These are phyloP conservation scores for Ptilodon capucinus DNA, from an alignment of 2,888 invertebrate species.

Conservation along the genomic window DNA sequence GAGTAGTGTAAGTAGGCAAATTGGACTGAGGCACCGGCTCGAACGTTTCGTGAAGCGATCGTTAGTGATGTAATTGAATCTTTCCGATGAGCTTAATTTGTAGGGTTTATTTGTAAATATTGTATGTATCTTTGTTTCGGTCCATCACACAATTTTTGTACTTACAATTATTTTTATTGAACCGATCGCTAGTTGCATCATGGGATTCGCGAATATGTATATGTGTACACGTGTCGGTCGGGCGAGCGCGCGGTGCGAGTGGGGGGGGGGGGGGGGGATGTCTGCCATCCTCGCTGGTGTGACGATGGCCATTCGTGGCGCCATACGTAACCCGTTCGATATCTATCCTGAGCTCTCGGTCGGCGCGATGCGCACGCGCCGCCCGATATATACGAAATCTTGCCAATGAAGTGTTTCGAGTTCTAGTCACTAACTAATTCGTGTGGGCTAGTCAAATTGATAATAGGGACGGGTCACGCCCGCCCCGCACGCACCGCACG, in stretches of 20 bases:
- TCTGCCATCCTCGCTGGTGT: slow-evolving; percentile 41
- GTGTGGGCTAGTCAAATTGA: slow-evolving; percentile 76
- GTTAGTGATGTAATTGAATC: slow-evolving; percentile 65
- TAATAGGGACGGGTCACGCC: slow-evolving; percentile 21
- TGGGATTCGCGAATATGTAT: slow-evolving; percentile 13
- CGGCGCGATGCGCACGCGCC: background rate
- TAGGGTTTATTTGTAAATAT: slow-evolving; percentile 78
- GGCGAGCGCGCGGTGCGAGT: slow-evolving; percentile 2
- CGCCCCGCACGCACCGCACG: slow-evolving; percentile 21
- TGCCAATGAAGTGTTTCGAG: slow-evolving; percentile 73
- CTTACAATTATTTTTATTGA: slow-evolving; percentile 15
- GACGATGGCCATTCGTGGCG: slow-evolving; percentile 44
- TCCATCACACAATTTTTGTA: slow-evolving; percentile 52
- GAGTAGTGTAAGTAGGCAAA: slow-evolving; percentile 48
- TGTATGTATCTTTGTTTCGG: slow-evolving; percentile 67
- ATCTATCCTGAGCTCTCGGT: slow-evolving; percentile 9
- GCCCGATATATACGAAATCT: slow-evolving; percentile 49
- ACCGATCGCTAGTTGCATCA: slow-evolving; percentile 41
- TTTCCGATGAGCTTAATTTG: slow-evolving; percentile 73
- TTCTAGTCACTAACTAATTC: slow-evolving; percentile 78
- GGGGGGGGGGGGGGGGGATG: slow-evolving; percentile 31
- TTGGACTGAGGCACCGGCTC: slow-evolving; percentile 48
- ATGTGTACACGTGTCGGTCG: background rate
- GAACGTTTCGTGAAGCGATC: slow-evolving; percentile 52
- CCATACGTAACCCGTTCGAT: slow-evolving; percentile 42